Evolutionary conservation across 2,888 invertebrate species (phyloP), one percentile per base, ranked within the genome.

Genomic region (Anthoptus insignis): DNA sequence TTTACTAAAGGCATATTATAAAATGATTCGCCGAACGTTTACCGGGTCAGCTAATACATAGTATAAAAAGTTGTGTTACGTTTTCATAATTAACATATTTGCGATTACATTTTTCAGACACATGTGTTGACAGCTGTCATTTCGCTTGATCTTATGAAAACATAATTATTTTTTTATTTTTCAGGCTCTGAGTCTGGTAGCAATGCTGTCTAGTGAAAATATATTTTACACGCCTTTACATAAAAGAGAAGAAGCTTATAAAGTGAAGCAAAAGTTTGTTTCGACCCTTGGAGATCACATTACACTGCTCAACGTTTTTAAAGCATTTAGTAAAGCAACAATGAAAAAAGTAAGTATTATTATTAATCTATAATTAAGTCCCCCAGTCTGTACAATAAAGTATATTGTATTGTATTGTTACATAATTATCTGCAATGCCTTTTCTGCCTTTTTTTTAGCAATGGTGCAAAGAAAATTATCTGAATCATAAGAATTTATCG

Each of bases 271-370:
- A 76, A 98, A 98, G 88, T 99, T 99, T 84, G 86, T 95, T 64
- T 97, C 98, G 0, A 94, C 96, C 19, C 95, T 97, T 73, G 99
- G 99, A 11, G 99, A 99, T 87, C 98, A 98, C 81, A 93, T 99
- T 47, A 99, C 98, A 1, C 91, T 98, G 59, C 92, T 99, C 13
- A 99, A 99, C 84, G 96, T 99, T 37, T 99, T 95, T 83, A 95
- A 96, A 78, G 97, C 96, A 4, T 99, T 95, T 86, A 95, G 94
- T 74, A 96, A 96, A 79, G 94, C 96, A 0, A 95, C 95, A 3
- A 94, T 96, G 69, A 95, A 96, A 77, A 96, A 96, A 88, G 94
- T 95, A 53, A 37, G 75, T 76, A 57, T 37, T 59, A n/a, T n/a
- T n/a, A n/a, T n/a, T n/a, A n/a, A n/a, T n/a, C n/a, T n/a, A n/a